These are phyloP conservation scores for Asarcornis scutulata DNA, from an alignment of 2,113 vertebrate genomes.

Conservation along the genomic window DNA sequence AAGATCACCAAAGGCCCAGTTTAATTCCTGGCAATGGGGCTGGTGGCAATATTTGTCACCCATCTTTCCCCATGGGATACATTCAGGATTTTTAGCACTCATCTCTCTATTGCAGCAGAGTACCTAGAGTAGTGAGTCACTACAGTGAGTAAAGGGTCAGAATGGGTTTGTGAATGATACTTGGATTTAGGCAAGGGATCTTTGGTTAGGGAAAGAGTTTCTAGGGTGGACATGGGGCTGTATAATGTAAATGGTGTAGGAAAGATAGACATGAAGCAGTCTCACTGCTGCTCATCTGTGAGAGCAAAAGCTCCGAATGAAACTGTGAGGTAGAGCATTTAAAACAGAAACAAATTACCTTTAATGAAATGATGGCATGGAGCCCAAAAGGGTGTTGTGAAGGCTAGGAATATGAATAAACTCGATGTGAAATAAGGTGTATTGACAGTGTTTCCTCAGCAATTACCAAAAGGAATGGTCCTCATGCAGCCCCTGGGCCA, in stretches of 20 bases:
- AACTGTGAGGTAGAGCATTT: not conserved
- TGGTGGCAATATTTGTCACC: not conserved
- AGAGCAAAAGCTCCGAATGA: not conserved
- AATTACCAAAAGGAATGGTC: not conserved
- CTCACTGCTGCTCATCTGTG: not conserved
- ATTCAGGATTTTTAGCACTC: not conserved
- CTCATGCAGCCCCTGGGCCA: not conserved
- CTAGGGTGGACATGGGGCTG: too few species aligned
- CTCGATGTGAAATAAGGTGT: not conserved
- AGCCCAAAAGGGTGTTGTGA: not conserved
- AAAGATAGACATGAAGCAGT: not conserved
- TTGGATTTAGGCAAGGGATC: not conserved
- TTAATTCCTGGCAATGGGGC: not conserved
- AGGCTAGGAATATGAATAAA: not conserved
- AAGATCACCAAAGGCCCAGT: not conserved
- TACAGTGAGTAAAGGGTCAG: not conserved
- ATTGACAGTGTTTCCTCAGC: not conserved
- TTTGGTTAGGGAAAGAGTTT: not conserved
- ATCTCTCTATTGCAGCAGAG: fast-evolving
- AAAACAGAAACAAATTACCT: not conserved
- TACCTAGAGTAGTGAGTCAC: not conserved
- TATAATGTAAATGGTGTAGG: not conserved
- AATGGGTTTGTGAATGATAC: not conserved
- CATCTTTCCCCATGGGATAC: not conserved
- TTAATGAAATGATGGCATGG: not conserved